Evolutionary conservation across 2,797 vertebrate species (phyloP), one percentile per base, ranked within the genome.

Genomic region (Anguilla marmorata): DNA sequence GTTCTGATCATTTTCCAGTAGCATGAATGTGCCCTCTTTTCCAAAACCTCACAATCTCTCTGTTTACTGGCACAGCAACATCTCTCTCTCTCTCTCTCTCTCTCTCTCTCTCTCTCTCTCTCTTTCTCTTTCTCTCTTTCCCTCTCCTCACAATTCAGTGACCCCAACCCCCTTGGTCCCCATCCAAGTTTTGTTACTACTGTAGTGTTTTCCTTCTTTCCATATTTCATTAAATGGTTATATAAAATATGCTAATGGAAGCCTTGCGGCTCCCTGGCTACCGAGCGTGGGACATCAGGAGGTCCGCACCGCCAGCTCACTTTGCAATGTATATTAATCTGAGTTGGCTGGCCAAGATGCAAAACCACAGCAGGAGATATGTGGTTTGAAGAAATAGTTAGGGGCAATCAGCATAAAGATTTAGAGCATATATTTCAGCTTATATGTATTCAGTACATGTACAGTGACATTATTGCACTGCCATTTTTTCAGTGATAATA

Each of bases 171-270:
- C 37, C 30, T 14, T 37, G 74, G 8, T 12, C 41, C 33, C 37
- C 74, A 21, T 79, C 14, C 41, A 82, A 50, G 7, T n/a, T 27
- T 82, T 8, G 45, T 82, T 82, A 11, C 27, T 5, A 16, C 69
- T 66, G 63, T 41, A 48, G 48, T 41, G 24, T 79, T 54, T 41
- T 58, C 21, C 45, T 14, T 14, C 56, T 54, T 54, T 63, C 76
- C 16, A 45, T 82, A 80, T 66, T 27, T 76, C 54, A 52, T 69
- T 69, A 52, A 69, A 74, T 45, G 30, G 48, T 90, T 87, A 82
- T 69, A 82, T 56, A 72, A 85, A 82, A 72, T 72, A 86, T 88
- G 69, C 84, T 83, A 87, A 88, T 88, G 54, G 84, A 12, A 88
- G 54, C 66, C 37, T 21, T n/a, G n/a, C 58, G n/a, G 84, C 33